These are phyloP conservation scores for Drosophila sp. DNA, from an alignment of 1,140 invertebrate genomes.

Conservation along the genomic window DNA sequence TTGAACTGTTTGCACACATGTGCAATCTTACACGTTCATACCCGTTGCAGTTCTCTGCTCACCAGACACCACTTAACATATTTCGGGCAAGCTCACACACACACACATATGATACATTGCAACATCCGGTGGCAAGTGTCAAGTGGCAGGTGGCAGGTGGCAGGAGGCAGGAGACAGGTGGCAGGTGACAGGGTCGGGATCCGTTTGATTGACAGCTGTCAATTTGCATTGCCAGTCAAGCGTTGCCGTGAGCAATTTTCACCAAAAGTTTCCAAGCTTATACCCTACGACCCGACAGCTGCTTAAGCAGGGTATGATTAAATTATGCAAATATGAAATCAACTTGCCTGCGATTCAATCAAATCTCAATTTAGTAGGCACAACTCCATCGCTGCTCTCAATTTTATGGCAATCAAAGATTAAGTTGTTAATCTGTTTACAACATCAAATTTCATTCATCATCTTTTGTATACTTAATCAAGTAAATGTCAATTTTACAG, in stretches of 20 bases:
- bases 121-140: not conserved
- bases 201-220: conserved; percentile 73
- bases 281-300: not conserved
- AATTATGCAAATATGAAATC: conserved; percentile 19
- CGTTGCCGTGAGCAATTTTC: conserved; percentile 54
- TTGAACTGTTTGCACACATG: too few species aligned
- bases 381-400: not conserved
- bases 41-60: not conserved
- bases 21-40: too few species aligned
- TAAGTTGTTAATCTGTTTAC: not conserved
- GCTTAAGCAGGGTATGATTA: conserved; percentile 14
- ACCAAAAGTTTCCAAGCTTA: not conserved
- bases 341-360: conserved; percentile 1
- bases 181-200: conserved; percentile 3
- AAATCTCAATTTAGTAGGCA: not conserved
- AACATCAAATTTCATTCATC: not conserved
- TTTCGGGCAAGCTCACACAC: conserved; percentile 1
- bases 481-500: not conserved
- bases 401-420: not conserved
- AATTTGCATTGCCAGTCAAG: conserved; percentile 64
- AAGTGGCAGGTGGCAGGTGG: not conserved
- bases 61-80: not conserved
- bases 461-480: not conserved
- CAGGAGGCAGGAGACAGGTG: not conserved
- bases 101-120: conserved; percentile 1